Percentiles rank a stretch among this genome's conserved stretches.
Evolutionary conservation across 2,797 vertebrate species (phyloP).

Genomic region (Anomalospiza imberbis): DNA sequence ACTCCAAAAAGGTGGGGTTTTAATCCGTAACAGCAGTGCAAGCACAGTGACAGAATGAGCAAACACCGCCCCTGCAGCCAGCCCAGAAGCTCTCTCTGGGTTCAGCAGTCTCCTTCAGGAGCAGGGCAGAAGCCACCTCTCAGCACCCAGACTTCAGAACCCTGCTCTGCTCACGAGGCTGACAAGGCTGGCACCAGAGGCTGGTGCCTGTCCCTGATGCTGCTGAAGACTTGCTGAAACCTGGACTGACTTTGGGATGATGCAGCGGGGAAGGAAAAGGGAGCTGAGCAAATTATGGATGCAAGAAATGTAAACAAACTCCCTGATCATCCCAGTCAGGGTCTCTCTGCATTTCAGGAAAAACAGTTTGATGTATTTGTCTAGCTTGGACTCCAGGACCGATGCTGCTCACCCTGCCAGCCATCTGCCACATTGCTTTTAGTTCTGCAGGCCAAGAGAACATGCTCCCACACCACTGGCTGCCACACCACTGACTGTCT

Average conservation of each 20-base stretch:
- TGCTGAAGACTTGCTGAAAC: not conserved
- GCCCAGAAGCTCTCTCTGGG: not conserved
- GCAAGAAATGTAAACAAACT: not conserved
- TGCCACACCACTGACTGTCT: not conserved
- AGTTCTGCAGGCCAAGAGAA: constrained; percentile 13
- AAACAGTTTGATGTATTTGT: not conserved
- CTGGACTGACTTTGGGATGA: not conserved
- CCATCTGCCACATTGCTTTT: constrained; percentile 42
- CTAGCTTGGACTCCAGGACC: not conserved
- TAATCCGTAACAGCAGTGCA: not conserved
- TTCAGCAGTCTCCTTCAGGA: not conserved
- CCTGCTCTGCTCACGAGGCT: accelerated
- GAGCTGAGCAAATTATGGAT: not conserved
- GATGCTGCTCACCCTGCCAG: constrained; percentile 1
- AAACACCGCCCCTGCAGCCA: not conserved
- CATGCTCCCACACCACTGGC: not conserved
- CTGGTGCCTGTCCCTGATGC: not conserved
- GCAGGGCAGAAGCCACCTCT: not conserved
- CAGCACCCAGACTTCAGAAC: not conserved
- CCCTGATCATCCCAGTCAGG: not conserved
- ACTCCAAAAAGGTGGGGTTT: not conserved
- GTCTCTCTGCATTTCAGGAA: constrained; percentile 8
- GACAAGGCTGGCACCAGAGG: not conserved
- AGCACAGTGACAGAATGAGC: not conserved
- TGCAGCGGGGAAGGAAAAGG: not conserved